Conservation (phyloP, 2,113 vertebrate species). For the Panthera tigris region DNA sequence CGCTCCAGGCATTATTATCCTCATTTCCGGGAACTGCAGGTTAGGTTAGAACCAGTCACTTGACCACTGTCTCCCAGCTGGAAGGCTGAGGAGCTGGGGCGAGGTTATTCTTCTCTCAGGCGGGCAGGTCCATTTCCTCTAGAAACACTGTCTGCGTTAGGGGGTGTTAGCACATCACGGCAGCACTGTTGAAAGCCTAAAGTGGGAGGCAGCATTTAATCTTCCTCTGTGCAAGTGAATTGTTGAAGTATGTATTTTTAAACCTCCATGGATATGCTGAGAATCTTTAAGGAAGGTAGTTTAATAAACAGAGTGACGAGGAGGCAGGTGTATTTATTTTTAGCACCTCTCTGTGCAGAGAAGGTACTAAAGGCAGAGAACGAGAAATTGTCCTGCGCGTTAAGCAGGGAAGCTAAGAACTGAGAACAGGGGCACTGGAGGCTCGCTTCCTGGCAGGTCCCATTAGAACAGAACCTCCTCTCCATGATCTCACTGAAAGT, state of each 20-base stretch:
- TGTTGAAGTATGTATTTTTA: constrained; percentile 70
- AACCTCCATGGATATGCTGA: constrained; percentile 49
- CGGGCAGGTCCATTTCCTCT: neutral
- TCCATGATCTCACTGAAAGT: neutral
- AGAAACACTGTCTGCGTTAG: neutral
- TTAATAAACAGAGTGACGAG: constrained; percentile 65
- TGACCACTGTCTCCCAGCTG: neutral
- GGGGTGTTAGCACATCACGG: neutral
- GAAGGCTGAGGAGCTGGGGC: neutral
- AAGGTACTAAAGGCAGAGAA: constrained; percentile 22
- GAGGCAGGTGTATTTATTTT: constrained; percentile 71
- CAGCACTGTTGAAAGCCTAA: neutral
- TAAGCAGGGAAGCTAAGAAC: neutral
- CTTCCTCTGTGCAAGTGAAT: constrained; percentile 47
- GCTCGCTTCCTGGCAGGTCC: neutral
- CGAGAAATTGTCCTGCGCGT: constrained; percentile 10
- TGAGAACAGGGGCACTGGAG: neutral
- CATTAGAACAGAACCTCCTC: neutral
- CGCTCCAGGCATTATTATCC: neutral
- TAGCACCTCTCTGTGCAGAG: constrained; percentile 52
- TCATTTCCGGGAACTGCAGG: neutral
- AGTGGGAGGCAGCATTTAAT: constrained; percentile 34
- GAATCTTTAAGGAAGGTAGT: constrained; percentile 64
- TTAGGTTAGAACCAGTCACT: neutral
- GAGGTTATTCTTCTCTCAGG: neutral